A percentile compares a stretch with the other conserved stretches of the same genome.
Conservation (phyloP, 2,888 invertebrate species). For the Agriopis leucophaearia region DNA sequence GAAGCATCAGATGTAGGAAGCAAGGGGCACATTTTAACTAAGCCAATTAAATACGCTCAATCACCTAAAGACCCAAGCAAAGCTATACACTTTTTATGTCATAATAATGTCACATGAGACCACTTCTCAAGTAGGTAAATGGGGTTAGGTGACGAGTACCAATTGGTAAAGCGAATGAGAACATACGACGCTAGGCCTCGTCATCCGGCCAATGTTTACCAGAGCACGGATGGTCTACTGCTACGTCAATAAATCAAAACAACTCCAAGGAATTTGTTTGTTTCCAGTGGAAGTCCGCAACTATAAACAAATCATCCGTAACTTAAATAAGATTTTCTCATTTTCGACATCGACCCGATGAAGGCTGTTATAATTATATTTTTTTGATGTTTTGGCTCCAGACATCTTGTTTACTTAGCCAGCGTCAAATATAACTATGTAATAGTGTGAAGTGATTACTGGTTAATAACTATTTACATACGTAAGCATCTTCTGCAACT, state of each 20-base stretch:
- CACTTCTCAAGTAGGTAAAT: conserved; percentile 42
- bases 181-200: conserved; percentile 48
- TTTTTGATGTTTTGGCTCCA: not conserved
- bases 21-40: not conserved
- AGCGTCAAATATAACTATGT: too few species aligned
- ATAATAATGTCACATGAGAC: conserved; percentile 35
- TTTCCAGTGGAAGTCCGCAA: conserved; percentile 59
- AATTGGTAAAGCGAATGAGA: conserved; percentile 52
- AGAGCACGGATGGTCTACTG: conserved; percentile 64
- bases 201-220: conserved; percentile 77
- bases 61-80: not conserved
- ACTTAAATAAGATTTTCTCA: conserved; percentile 27
- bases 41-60: not conserved
- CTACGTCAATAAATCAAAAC: conserved; percentile 74
- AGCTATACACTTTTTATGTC: conserved; percentile 23
- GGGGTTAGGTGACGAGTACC: conserved; percentile 51
- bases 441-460: too few species aligned
- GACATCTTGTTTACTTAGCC: not conserved
- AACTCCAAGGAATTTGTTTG: conserved; percentile 75
- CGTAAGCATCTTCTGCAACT: conserved; percentile 49
- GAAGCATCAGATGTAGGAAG: not conserved
- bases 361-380: not conserved
- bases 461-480: conserved; percentile 19
- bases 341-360: conserved; percentile 18
- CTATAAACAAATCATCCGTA: conserved; percentile 43